Evolutionary conservation across 2,888 invertebrate genomes (phyloP).

Genomic region (Acholoe squamosa): DNA sequence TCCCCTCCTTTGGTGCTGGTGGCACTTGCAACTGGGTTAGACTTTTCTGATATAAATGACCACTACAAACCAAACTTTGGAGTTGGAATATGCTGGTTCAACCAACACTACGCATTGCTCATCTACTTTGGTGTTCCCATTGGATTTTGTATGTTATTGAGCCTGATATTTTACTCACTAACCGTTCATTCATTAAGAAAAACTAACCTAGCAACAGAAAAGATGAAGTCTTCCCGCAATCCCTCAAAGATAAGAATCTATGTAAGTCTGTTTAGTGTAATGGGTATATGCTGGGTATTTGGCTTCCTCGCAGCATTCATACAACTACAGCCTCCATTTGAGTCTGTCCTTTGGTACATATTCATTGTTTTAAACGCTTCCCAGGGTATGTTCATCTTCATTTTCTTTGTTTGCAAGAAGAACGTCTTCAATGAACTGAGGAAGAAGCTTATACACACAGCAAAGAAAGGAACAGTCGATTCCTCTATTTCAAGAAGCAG

Average conservation of each 20-base stretch:
- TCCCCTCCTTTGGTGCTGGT: neutral
- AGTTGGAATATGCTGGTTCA: conserved; percentile 23
- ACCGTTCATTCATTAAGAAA: neutral
- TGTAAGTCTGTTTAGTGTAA: neutral
- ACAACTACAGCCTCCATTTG: neutral
- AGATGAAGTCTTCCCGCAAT: neutral
- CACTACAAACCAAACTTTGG: conserved; percentile 13
- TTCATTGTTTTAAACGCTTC: conserved; percentile 36
- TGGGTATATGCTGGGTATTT: conserved; percentile 34
- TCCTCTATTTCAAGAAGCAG: neutral
- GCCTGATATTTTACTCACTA: conserved; percentile 16
- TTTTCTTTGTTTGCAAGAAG: conserved; percentile 13
- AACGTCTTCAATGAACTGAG: neutral
- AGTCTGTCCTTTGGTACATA: conserved; percentile 26
- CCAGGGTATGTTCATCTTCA: conserved; percentile 25
- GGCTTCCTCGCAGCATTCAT: conserved; percentile 39
- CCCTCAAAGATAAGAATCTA: conserved; percentile 12
- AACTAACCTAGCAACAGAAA: neutral
- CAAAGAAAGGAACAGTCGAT: neutral
- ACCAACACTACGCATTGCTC: neutral
- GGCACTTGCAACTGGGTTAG: neutral
- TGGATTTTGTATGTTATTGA: conserved; percentile 24
- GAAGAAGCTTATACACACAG: neutral
- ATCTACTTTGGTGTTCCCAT: conserved; percentile 25
- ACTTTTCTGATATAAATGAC: neutral